These are phyloP conservation scores for Varanus salvator DNA, from an alignment of 2,113 vertebrate genomes.

Conservation along the genomic window DNA sequence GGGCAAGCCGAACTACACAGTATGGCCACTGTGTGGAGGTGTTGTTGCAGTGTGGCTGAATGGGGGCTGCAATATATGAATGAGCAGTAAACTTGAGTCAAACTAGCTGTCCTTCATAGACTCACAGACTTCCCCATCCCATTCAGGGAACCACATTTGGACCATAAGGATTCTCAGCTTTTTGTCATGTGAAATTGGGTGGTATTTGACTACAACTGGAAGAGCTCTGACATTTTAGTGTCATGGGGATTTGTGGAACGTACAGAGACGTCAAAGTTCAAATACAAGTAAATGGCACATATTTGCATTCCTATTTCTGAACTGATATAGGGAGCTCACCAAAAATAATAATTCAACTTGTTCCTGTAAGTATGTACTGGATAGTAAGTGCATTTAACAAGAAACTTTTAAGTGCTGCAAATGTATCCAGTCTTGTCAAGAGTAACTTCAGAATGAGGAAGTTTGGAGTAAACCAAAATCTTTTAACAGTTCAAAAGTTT, in stretches of 20 bases:
- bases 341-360: background rate
- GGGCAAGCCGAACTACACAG: background rate
- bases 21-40: background rate
- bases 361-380: conserved; percentile 12
- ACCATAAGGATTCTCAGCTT: background rate
- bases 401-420: conserved; percentile 23
- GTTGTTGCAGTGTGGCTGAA: background rate
- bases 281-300: background rate
- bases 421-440: conserved; percentile 12
- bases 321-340: background rate
- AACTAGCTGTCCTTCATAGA: background rate
- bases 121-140: background rate
- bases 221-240: background rate
- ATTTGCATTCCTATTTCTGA: background rate
- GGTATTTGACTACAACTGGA: background rate
- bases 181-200: background rate
- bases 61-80: background rate
- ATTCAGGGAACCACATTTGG: background rate
- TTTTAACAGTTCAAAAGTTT: conserved; percentile 17
- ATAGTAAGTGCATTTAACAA: conserved; percentile 30
- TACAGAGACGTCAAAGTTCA: background rate
- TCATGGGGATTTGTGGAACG: background rate
- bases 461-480: background rate
- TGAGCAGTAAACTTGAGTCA: background rate
- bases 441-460: conserved; percentile 36